Evolutionary conservation across 2,888 invertebrate species (phyloP).

Genomic region (Agrochola macilenta): DNA sequence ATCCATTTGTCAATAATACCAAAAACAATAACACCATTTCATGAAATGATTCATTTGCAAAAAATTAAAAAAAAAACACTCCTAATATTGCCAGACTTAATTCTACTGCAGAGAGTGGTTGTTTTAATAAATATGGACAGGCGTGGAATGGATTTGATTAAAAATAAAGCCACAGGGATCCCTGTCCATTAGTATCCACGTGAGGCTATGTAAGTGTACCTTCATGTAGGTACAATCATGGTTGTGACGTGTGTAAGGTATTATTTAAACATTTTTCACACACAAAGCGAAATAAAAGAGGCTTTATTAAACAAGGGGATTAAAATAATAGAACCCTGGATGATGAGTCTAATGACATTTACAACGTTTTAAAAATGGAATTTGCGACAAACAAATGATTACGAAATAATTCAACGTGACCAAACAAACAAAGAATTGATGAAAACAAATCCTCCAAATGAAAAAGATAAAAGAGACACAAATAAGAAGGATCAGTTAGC

Average conservation of each 20-base stretch:
- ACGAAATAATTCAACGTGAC: neutral
- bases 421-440: constrained; percentile 22
- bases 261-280: neutral
- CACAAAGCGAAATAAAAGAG: neutral
- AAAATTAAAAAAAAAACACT: constrained; percentile 23
- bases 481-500: constrained; percentile 44
- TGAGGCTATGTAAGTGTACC: constrained; percentile 49
- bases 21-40: constrained; percentile 22
- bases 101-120: constrained; percentile 32
- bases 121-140: constrained; percentile 48
- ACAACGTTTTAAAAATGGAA: neutral
- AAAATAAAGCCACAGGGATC: constrained; percentile 72
- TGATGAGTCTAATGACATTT: neutral
- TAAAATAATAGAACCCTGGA: neutral
- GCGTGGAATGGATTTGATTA: constrained; percentile 66
- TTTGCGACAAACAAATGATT: neutral
- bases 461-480: constrained; percentile 37
- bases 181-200: constrained; percentile 74
- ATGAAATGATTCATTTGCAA: constrained; percentile 17
- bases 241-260: constrained; percentile 1
- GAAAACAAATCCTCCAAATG: constrained; percentile 29
- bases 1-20: constrained; percentile 21
- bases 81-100: constrained; percentile 44
- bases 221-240: constrained; percentile 9
- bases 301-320: neutral